Percentiles rank a stretch among this genome's conserved stretches.
Evolutionary conservation across 2,888 invertebrate genomes (phyloP).

Genomic region (Cataglyphis rosenhaueri): DNA sequence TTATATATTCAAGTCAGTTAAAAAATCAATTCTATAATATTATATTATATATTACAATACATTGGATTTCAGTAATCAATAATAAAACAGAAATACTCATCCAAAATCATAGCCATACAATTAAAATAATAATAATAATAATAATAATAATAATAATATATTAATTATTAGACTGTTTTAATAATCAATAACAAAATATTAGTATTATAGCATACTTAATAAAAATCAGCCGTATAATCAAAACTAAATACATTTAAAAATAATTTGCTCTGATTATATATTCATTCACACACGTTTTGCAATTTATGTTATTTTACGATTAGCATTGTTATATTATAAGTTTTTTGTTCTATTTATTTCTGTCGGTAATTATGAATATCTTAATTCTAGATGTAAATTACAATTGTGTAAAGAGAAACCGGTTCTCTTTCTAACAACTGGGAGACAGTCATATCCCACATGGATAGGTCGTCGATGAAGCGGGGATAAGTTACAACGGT

Average conservation of each 20-base stretch:
- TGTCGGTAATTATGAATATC: not conserved
- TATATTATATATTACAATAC: not conserved
- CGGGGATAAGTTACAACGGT: slow-evolving; percentile 74
- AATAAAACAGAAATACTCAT: not conserved
- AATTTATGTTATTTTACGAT: not conserved
- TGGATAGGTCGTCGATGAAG: slow-evolving; percentile 29
- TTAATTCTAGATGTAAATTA: not conserved
- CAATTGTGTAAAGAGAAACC: slow-evolving; percentile 42
- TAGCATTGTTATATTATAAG: not conserved
- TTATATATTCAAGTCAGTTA: not conserved
- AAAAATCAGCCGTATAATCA: not conserved
- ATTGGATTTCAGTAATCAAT: not conserved
- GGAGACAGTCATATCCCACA: slow-evolving; percentile 19
- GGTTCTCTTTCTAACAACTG: slow-evolving; percentile 49
- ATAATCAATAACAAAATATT: not conserved
- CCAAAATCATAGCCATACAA: no score
- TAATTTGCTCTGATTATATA: not conserved
- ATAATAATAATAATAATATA: not conserved
- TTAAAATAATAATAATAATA: not conserved
- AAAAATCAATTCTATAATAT: not conserved
- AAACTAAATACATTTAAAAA: slow-evolving; percentile 3
- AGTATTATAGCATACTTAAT: not conserved
- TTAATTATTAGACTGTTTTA: not conserved
- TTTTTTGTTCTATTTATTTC: not conserved
- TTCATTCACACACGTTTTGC: not conserved